Percentiles rank a stretch among this genome's conserved stretches.
phyloP scores from a whole-genome alignment of 2,888 invertebrate genomes.

The Eucera pruinosa region DNA sequence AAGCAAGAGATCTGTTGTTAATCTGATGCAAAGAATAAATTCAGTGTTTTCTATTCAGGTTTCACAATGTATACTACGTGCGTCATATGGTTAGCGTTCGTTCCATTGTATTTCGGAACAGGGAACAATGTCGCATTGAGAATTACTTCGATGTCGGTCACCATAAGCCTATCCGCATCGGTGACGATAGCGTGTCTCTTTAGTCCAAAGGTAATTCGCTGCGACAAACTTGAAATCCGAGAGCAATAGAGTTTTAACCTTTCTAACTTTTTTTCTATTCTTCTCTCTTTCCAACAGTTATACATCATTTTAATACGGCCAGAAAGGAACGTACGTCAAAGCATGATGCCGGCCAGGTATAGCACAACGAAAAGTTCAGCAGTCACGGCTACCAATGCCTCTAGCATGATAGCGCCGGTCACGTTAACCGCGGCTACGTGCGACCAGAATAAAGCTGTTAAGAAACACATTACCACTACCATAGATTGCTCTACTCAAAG shows the following conservation, averaged over 20 bases:
- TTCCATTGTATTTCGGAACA: slow-evolving; percentile 98
- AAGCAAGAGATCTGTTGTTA: too few relatives aligned
- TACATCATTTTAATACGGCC: slow-evolving; percentile 96
- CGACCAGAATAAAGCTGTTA: slow-evolving; percentile 88
- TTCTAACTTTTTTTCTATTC: neutral
- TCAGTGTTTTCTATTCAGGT: slow-evolving; percentile 86
- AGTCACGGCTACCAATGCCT: slow-evolving; percentile 86
- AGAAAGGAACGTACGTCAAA: slow-evolving; percentile 94
- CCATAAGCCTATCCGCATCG: slow-evolving; percentile 96
- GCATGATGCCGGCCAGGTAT: slow-evolving; percentile 91
- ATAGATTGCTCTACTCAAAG: slow-evolving; percentile 82
- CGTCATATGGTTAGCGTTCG: slow-evolving; percentile 99
- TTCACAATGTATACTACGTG: slow-evolving; percentile 99
- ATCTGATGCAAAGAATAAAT: too few relatives aligned
- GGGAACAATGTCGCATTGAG: slow-evolving; percentile 96
- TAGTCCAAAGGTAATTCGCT: slow-evolving; percentile 92
- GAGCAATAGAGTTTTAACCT: neutral
- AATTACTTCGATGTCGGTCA: slow-evolving; percentile 97
- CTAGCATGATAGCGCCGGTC: slow-evolving; percentile 89
- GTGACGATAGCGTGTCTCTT: slow-evolving; percentile 97
- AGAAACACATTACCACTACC: slow-evolving; percentile 85
- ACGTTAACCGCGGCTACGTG: slow-evolving; percentile 89
- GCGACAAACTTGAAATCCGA: neutral
- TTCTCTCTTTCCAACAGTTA: slow-evolving; percentile 85
- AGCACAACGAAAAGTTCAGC: slow-evolving; percentile 87